phyloP scores from a whole-genome alignment of 2,888 invertebrate genomes.

The Myathropa florea region DNA sequence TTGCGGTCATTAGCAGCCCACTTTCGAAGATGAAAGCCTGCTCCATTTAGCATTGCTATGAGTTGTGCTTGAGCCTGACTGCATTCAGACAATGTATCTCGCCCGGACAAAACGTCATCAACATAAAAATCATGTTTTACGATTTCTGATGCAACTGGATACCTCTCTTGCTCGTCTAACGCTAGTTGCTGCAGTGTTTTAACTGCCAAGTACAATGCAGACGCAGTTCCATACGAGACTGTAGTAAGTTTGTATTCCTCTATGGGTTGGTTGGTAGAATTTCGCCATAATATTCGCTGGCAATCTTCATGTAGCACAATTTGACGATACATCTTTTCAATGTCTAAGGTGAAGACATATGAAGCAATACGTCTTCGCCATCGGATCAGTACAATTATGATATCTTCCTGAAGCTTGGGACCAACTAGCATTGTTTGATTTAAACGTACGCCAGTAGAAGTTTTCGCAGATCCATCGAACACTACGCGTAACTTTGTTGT shows the following conservation, averaged over 20 bases:
- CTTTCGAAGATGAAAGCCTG: background rate
- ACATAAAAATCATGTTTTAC: slow-evolving; percentile 16
- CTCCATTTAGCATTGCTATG: background rate
- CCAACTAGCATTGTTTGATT: background rate
- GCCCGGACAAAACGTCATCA: slow-evolving; percentile 18
- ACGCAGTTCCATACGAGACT: slow-evolving; percentile 29
- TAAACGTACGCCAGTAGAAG: background rate
- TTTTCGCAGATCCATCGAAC: background rate
- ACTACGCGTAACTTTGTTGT: slow-evolving; percentile 5
- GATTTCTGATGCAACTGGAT: slow-evolving; percentile 13
- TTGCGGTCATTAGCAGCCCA: background rate
- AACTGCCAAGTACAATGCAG: slow-evolving; percentile 34
- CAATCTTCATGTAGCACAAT: slow-evolving; percentile 23
- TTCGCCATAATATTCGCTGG: slow-evolving; percentile 43
- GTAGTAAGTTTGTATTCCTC: slow-evolving; percentile 23
- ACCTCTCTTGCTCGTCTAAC: background rate
- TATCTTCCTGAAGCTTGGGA: slow-evolving; percentile 24
- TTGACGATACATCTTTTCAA: slow-evolving; percentile 53
- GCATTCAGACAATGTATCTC: background rate
- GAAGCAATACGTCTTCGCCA: slow-evolving; percentile 17
- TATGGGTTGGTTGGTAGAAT: background rate
- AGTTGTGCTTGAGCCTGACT: background rate
- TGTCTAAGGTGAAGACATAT: slow-evolving; percentile 31
- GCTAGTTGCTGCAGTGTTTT: slow-evolving; percentile 28
- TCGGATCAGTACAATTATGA: slow-evolving; percentile 17